Percentiles rank a stretch among this genome's conserved stretches.
These are phyloP conservation scores for Palaemon carinicauda DNA, from an alignment of 1,140 invertebrate species.

Conservation along the genomic window DNA sequence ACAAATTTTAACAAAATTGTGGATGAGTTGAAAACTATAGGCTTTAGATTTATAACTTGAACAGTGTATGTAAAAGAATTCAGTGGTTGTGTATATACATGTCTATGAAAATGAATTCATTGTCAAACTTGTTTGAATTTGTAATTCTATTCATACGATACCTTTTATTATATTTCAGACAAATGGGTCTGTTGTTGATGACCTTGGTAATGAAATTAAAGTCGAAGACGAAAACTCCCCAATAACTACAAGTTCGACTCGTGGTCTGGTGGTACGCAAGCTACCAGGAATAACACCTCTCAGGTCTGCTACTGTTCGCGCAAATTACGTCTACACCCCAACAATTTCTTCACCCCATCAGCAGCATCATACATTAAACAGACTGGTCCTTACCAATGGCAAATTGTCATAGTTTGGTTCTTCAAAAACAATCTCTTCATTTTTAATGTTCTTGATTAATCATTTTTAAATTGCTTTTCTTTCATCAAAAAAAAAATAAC, in stretches of 20 bases:
- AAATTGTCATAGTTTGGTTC: conserved; percentile 51
- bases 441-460: not conserved
- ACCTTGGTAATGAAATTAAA: conserved; percentile 58
- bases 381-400: conserved; percentile 58
- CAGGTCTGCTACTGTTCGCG: conserved; percentile 48
- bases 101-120: no score
- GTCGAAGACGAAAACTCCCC: conserved; percentile 43
- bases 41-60: no score
- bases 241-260: conserved; percentile 28
- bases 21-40: no score
- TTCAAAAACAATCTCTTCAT: not conserved
- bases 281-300: conserved; percentile 51
- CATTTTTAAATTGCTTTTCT: not conserved
- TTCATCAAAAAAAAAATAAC: not conserved
- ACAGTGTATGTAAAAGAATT: no score
- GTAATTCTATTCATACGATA: no score
- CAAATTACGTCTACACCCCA: conserved; percentile 57
- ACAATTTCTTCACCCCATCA: conserved; percentile 47
- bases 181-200: conserved; percentile 57
- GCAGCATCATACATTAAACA: conserved; percentile 50
- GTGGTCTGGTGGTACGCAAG: conserved; percentile 54
- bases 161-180: not conserved
- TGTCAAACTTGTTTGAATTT: no score
- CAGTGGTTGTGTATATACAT: no score
- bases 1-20: no score